phyloP scores from a whole-genome alignment of 2,113 vertebrate genomes.

The Paedocypris sp. region DNA sequence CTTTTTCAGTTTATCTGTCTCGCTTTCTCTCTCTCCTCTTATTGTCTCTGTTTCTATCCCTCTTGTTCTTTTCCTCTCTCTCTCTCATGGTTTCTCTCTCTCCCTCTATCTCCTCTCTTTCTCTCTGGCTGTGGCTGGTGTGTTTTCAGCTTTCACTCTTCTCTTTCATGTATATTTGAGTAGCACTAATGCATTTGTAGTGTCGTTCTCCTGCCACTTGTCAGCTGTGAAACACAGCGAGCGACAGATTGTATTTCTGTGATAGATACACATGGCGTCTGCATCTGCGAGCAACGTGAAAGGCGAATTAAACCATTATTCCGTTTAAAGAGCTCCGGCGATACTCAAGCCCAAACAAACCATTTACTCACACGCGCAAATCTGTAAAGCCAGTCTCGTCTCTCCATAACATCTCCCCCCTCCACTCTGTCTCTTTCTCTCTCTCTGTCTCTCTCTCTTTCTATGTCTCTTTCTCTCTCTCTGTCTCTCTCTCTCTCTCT shows the following conservation, averaged over 20 bases:
- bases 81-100: too few species aligned
- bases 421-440: neutral
- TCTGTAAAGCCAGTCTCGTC: neutral
- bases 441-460: neutral
- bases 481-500: neutral
- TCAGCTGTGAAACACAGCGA: neutral
- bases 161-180: constrained; percentile 22
- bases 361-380: neutral
- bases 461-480: neutral
- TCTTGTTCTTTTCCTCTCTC: too few species aligned
- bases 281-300: neutral
- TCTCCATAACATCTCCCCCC: too few species aligned
- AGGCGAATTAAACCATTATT: neutral
- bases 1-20: too few species aligned
- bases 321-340: neutral
- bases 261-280: neutral
- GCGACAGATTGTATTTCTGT: constrained; percentile 2
- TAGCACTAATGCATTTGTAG: constrained; percentile 25
- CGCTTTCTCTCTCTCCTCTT: too few species aligned
- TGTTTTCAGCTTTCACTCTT: too few species aligned
- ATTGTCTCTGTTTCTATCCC: too few species aligned
- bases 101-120: too few species aligned
- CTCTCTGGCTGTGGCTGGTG: too few species aligned
- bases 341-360: constrained; percentile 1
- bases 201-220: constrained; percentile 7